A percentile compares a stretch with the other conserved stretches of the same genome.
Conservation (phyloP, 1,140 invertebrate species). For the Trissolcus basalis region DNA sequence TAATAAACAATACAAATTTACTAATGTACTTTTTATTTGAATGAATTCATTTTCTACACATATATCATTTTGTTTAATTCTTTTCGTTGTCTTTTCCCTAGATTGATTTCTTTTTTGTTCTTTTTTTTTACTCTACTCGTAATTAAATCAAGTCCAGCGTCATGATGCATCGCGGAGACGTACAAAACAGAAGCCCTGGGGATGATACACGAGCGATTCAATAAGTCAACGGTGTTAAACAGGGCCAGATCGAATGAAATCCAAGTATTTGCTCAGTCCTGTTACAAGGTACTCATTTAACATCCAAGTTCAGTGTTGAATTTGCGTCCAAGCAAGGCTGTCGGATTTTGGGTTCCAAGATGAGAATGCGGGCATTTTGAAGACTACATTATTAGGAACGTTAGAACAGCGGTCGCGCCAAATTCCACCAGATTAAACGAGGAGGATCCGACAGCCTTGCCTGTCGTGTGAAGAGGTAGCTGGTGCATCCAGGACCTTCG, state of each 20-base stretch:
- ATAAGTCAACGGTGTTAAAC: slow-evolving; percentile 20
- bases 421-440: not conserved
- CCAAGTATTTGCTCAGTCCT: slow-evolving; percentile 54
- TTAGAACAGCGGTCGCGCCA: slow-evolving; percentile 5
- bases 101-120: slow-evolving; percentile 40
- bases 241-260: slow-evolving; percentile 8
- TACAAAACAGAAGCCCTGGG: slow-evolving; percentile 21
- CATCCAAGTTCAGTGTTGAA: slow-evolving; percentile 47
- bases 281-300: slow-evolving; percentile 54
- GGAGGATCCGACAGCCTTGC: slow-evolving; percentile 57
- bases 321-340: slow-evolving; percentile 49
- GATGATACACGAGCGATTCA: slow-evolving; percentile 6
- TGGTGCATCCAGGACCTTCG: slow-evolving; percentile 52
- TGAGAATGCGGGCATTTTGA: slow-evolving; percentile 32
- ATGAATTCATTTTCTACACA: slow-evolving; percentile 42
- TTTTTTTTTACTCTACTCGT: slow-evolving; percentile 26
- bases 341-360: slow-evolving; percentile 38
- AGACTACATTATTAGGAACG: slow-evolving; percentile 18
- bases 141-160: slow-evolving; percentile 32
- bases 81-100: slow-evolving; percentile 54
- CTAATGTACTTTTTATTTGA: slow-evolving; percentile 39
- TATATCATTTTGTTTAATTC: slow-evolving; percentile 36
- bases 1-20: slow-evolving; percentile 51
- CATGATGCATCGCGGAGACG: slow-evolving; percentile 17
- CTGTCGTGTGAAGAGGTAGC: slow-evolving; percentile 54